Percentiles rank a stretch among this genome's conserved stretches.
phyloP scores from a whole-genome alignment of 2,113 vertebrate genomes.

The Leuciscus idus region DNA sequence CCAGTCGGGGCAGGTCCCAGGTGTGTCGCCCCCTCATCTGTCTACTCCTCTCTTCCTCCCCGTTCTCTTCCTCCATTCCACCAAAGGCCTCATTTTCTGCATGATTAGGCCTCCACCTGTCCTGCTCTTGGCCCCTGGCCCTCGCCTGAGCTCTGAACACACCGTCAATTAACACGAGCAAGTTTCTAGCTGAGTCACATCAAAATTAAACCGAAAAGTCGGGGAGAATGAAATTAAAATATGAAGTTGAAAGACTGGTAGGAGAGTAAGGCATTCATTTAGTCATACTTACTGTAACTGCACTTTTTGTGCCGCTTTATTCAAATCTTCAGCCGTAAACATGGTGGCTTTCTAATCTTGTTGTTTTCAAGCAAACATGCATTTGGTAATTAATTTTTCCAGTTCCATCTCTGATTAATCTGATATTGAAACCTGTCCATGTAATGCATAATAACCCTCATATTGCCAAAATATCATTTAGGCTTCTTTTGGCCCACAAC shows the following conservation, averaged over 20 bases:
- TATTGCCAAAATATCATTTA: slow-evolving; percentile 53
- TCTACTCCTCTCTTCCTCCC: slow-evolving; percentile 27
- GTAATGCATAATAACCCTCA: slow-evolving; percentile 46
- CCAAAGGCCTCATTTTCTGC: slow-evolving; percentile 80
- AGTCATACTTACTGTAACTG: neutral
- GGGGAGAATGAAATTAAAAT: neutral
- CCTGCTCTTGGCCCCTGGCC: slow-evolving; percentile 73
- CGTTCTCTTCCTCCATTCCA: slow-evolving; percentile 63
- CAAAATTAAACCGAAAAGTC: neutral
- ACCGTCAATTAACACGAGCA: slow-evolving; percentile 69
- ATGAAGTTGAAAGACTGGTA: neutral
- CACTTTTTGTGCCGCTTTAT: neutral
- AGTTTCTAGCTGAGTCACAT: slow-evolving; percentile 54
- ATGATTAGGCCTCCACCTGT: slow-evolving; percentile 82
- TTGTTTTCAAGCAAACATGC: slow-evolving; percentile 5
- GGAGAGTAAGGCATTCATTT: neutral
- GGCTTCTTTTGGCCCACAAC: slow-evolving; percentile 44
- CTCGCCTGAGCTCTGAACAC: slow-evolving; percentile 60
- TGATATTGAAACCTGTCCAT: slow-evolving; percentile 49
- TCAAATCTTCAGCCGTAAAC: neutral
- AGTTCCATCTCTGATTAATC: slow-evolving; percentile 40
- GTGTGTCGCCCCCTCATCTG: slow-evolving; percentile 50
- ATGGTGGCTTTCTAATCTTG: neutral
- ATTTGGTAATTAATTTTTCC: slow-evolving; percentile 35
- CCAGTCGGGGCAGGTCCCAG: slow-evolving; percentile 38